These are phyloP conservation scores for Fissipunctia ypsillon DNA, from an alignment of 2,888 invertebrate species.

Conservation along the genomic window DNA sequence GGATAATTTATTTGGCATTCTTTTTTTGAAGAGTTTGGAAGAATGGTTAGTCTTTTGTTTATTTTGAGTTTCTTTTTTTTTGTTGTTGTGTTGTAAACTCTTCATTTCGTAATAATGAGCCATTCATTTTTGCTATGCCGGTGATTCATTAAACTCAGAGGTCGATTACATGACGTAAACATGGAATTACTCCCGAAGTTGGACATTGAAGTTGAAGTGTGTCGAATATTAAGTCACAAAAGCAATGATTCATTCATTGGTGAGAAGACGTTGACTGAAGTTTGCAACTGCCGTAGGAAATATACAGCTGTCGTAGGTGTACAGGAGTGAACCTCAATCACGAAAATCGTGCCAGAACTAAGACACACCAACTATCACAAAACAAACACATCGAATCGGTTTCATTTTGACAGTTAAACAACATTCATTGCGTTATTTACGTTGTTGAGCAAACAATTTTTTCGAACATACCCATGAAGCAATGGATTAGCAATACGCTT, in stretches of 20 bases:
- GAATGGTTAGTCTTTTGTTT: neutral
- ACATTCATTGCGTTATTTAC: too few relatives aligned
- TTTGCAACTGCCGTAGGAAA: neutral
- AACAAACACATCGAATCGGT: too few relatives aligned
- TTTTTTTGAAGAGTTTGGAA: neutral
- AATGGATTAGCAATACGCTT: too few relatives aligned
- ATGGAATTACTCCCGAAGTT: constrained; percentile 27
- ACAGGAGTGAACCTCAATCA: neutral
- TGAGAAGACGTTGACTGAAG: neutral
- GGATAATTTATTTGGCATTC: neutral
- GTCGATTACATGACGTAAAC: constrained; percentile 16
- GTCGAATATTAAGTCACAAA: constrained; percentile 10
- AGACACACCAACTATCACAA: constrained; percentile 2
- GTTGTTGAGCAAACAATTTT: too few relatives aligned
- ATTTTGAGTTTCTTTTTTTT: neutral
- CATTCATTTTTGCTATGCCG: neutral
- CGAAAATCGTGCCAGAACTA: constrained; percentile 6
- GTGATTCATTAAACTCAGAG: constrained; percentile 22
- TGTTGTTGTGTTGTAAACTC: neutral
- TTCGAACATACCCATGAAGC: too few relatives aligned
- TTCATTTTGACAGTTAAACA: too few relatives aligned
- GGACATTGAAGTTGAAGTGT: constrained; percentile 30
- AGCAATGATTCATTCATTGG: constrained; percentile 30
- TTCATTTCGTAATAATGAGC: constrained; percentile 20
- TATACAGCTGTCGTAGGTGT: neutral